A percentile compares a stretch with the other conserved stretches of the same genome.
Evolutionary conservation across 2,797 vertebrate genomes (phyloP).

Genomic region (Crenichthys baileyi): DNA sequence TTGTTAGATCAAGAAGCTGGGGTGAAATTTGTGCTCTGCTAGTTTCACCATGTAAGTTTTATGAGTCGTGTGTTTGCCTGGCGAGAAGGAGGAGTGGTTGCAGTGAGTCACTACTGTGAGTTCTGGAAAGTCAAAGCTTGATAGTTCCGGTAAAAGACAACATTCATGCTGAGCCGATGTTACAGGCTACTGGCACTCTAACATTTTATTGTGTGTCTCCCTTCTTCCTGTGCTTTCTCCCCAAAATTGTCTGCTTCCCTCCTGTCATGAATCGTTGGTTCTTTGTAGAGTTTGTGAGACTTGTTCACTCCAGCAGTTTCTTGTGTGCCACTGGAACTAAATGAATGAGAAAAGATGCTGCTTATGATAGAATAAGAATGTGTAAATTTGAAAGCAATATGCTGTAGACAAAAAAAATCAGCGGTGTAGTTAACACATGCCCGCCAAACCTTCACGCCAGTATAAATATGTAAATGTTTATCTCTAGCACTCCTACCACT

Average conservation of each 20-base stretch:
- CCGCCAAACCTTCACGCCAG: neutral
- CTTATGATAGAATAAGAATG: slow-evolving; percentile 25
- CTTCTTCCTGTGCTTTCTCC: slow-evolving; percentile 45
- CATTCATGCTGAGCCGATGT: slow-evolving; percentile 63
- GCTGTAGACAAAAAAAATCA: too few relatives aligned
- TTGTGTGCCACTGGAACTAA: slow-evolving; percentile 52
- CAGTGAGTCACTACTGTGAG: slow-evolving; percentile 52
- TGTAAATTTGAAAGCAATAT: slow-evolving; percentile 6
- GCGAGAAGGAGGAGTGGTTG: slow-evolving; percentile 41
- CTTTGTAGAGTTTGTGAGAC: slow-evolving; percentile 63
- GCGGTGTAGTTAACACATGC: neutral
- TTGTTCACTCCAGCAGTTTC: slow-evolving; percentile 52
- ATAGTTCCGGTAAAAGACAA: slow-evolving; percentile 60
- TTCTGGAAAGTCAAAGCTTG: slow-evolving; percentile 56
- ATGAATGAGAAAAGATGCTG: slow-evolving; percentile 53
- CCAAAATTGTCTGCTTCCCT: slow-evolving; percentile 66
- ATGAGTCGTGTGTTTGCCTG: slow-evolving; percentile 35
- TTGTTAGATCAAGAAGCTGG: slow-evolving; percentile 15
- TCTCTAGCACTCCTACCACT: neutral
- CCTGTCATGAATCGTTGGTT: slow-evolving; percentile 70
- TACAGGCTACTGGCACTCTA: slow-evolving; percentile 64
- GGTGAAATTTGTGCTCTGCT: slow-evolving; percentile 9
- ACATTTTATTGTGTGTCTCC: slow-evolving; percentile 54
- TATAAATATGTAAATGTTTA: neutral
- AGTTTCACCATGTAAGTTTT: slow-evolving; percentile 8